Percentiles rank a stretch among this genome's conserved stretches.
Conservation (phyloP, 2,113 vertebrate species). For the Tamias sibiricus region DNA sequence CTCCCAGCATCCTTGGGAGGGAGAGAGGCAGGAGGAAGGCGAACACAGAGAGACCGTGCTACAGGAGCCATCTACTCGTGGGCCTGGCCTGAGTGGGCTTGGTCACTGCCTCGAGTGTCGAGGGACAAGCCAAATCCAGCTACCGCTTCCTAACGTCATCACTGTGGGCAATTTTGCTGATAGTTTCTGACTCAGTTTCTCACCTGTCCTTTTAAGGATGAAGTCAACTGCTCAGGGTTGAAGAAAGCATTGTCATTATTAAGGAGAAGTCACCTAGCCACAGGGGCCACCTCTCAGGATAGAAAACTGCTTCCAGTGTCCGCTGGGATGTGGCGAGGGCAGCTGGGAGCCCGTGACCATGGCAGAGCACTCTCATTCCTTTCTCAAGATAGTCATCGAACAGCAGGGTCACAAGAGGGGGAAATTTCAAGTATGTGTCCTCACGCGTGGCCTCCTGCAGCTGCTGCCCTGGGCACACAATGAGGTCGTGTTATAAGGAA, state of each 20-base stretch:
- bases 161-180: neutral
- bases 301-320: too few species aligned
- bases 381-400: conserved; percentile 86
- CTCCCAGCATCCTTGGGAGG: neutral
- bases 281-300: too few species aligned
- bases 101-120: neutral
- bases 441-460: conserved; percentile 84
- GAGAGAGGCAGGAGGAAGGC: neutral
- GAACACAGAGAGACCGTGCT: neutral
- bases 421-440: conserved; percentile 88
- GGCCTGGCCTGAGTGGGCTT: neutral
- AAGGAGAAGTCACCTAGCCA: neutral
- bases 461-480: conserved; percentile 83
- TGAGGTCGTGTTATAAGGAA: conserved; percentile 86
- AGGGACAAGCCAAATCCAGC: neutral
- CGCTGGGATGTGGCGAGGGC: conserved; percentile 79
- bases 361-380: conserved; percentile 84
- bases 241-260: neutral
- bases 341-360: conserved; percentile 84
- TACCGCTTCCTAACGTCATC: too few species aligned
- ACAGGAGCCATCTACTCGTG: neutral
- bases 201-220: neutral
- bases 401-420: conserved; percentile 85
- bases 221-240: neutral
- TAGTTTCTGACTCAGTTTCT: neutral